A percentile compares a stretch with the other conserved stretches of the same genome.
Evolutionary conservation across 2,888 invertebrate species (phyloP).

Genomic region (Cremastobaeus sp.): DNA sequence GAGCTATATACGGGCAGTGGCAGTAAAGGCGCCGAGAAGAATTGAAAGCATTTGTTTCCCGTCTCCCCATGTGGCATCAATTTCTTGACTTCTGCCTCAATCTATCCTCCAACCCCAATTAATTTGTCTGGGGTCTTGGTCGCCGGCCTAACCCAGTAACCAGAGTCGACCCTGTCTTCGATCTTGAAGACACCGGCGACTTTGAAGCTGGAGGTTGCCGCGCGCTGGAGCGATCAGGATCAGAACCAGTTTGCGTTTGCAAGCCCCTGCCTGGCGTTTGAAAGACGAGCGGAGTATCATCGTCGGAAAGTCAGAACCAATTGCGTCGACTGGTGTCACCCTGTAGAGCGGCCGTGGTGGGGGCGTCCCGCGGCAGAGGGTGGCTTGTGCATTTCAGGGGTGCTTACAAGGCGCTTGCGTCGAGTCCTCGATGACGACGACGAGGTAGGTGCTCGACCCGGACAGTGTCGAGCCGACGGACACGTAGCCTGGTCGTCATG

Average conservation of each 20-base stretch:
- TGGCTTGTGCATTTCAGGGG: slow-evolving; percentile 64
- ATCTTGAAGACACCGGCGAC: too few species aligned
- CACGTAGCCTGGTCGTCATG: slow-evolving; percentile 59
- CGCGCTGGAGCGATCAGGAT: neutral
- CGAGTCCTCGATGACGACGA: slow-evolving; percentile 74
- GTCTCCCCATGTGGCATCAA: neutral
- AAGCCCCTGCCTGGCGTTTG: neutral
- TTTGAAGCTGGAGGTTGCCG: neutral
- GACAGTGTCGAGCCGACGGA: slow-evolving; percentile 70
- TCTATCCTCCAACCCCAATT: neutral
- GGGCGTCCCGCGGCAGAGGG: slow-evolving; percentile 49
- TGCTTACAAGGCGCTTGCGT: slow-evolving; percentile 74
- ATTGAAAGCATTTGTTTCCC: slow-evolving; percentile 5
- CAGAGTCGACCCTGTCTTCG: neutral
- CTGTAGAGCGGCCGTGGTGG: slow-evolving; percentile 33
- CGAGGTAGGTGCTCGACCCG: slow-evolving; percentile 75
- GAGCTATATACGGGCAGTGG: neutral
- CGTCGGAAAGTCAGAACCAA: slow-evolving; percentile 46
- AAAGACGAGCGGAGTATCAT: slow-evolving; percentile 33
- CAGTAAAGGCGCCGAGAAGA: too few species aligned
- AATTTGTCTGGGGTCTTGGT: neutral
- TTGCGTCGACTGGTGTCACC: slow-evolving; percentile 50
- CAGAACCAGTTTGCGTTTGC: neutral
- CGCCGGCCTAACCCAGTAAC: slow-evolving; percentile 5
- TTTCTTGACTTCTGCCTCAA: neutral